phyloP scores from a whole-genome alignment of 2,797 vertebrate species.

The Lepus oiostolus region DNA sequence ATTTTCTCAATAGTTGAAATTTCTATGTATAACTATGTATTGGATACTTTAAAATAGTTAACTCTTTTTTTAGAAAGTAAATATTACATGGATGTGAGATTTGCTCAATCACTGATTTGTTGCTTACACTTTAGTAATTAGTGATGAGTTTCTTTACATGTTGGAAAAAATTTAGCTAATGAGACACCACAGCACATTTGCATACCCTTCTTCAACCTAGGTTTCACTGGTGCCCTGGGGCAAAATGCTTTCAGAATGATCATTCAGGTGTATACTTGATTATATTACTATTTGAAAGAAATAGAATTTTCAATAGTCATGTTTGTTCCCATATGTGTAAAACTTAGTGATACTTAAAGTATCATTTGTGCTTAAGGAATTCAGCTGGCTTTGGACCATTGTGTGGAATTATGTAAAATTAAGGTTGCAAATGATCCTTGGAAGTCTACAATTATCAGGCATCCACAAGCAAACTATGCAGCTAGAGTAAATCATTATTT shows the following conservation, averaged over 20 bases:
- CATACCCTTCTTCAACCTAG: background rate
- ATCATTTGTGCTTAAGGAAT: slow-evolving; percentile 32
- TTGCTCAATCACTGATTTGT: background rate
- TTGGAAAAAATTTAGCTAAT: background rate
- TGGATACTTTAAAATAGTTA: background rate
- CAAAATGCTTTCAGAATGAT: background rate
- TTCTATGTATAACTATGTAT: background rate
- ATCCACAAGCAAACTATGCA: slow-evolving; percentile 32
- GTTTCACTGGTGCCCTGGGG: background rate
- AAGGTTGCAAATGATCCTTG: slow-evolving; percentile 57
- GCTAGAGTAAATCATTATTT: slow-evolving; percentile 47
- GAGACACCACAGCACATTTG: background rate
- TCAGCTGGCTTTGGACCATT: background rate
- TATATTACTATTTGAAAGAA: slow-evolving; percentile 14
- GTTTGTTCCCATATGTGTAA: background rate
- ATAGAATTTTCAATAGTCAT: slow-evolving; percentile 13
- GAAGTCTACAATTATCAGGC: slow-evolving; percentile 34
- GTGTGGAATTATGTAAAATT: slow-evolving; percentile 56
- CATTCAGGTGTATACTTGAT: background rate
- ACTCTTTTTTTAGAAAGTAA: slow-evolving; percentile 1
- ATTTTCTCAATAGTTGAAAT: slow-evolving; percentile 1
- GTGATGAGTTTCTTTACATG: background rate
- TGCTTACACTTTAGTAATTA: background rate
- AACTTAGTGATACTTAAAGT: slow-evolving; percentile 40
- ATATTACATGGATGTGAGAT: background rate